phyloP scores from a whole-genome alignment of 2,113 vertebrate genomes.

The Rostratula benghalensis region DNA sequence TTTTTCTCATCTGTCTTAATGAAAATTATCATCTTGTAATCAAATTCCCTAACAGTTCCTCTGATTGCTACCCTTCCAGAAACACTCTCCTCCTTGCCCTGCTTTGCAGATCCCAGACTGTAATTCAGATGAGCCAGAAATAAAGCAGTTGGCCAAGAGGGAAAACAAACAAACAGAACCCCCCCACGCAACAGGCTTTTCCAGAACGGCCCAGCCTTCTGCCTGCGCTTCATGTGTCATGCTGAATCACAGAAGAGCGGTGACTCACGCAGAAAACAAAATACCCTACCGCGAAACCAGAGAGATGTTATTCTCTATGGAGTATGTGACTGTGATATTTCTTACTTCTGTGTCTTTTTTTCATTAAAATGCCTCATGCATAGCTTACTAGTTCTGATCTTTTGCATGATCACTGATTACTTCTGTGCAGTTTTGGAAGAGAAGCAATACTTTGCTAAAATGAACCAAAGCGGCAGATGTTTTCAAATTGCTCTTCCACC shows the following conservation, averaged over 20 bases:
- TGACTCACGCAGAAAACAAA: conserved; percentile 44
- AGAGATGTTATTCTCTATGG: not conserved
- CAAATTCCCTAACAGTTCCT: not conserved
- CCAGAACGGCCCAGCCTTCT: not conserved
- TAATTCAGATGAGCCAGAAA: conserved; percentile 31
- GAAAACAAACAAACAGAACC: conserved; percentile 60
- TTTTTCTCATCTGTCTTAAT: not conserved
- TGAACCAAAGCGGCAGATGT: not conserved
- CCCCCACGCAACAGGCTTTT: conserved; percentile 14
- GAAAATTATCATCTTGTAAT: not conserved
- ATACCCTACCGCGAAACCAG: not conserved
- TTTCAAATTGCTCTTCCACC: not conserved
- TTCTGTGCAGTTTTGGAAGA: not conserved
- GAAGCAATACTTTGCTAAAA: not conserved
- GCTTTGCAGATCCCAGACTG: conserved; percentile 3
- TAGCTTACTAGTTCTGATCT: not conserved
- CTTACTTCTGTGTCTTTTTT: not conserved
- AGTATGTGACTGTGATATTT: not conserved
- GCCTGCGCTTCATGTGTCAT: conserved; percentile 10
- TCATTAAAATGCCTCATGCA: not conserved
- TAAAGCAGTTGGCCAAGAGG: conserved; percentile 49
- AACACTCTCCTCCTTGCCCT: not conserved
- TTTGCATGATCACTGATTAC: not conserved
- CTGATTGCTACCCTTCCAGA: not conserved
- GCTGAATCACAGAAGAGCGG: not conserved